Base-by-base conservation (phyloP, 2,888 invertebrate species). In the Megastigmus dorsalis region DNA sequence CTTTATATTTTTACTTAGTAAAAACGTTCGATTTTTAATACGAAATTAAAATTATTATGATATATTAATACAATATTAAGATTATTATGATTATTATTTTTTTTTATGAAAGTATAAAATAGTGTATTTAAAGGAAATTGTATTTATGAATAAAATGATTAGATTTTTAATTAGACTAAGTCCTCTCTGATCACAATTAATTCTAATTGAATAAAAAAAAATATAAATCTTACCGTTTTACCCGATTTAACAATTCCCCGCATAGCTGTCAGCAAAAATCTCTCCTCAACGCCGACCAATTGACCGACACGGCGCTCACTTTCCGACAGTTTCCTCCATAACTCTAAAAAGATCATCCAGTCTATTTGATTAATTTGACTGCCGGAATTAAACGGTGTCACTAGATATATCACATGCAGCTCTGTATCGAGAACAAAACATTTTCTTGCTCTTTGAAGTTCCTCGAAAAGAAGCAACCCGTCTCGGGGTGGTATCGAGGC, bases 401-500 rank as follows among this genome's bases (percentile, higher is more conserved):
- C 98, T 82, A 97, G 90, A 88, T 98, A 99, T 57, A 99, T 93
- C 45, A 98, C 92, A 88, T 99, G 99, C 2, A 99, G 90, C 83
- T 99, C 99, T 67, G 95, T 96, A 85, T 98, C 97, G 10, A 99
- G 89, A 0, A 97, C 97, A 84, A 99, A 94, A 84, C 95, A 95
- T 81, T 94, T 93, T 7, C 97, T 91, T 0, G 98, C 97, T 87
- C 93, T 94, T 86, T 96, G 94, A 28, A 99, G 88, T 88, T 99
- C 99, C 77, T 93, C 91, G 84, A 98, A 96, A 48, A 99, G 91
- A 18, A 94, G 91, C 7, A 98, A 89, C 0, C 97, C 98, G 87
- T 99, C 97, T 85, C 95, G 95, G 0, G 99, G 98, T n/a, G 97
- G 94, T 88, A 99, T 92, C 0, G 97, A 95, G 0, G 98, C 97